Evolutionary conservation across 2,888 invertebrate species (phyloP), one percentile per base, ranked within the genome.

Genomic region (Clostera curtula): DNA sequence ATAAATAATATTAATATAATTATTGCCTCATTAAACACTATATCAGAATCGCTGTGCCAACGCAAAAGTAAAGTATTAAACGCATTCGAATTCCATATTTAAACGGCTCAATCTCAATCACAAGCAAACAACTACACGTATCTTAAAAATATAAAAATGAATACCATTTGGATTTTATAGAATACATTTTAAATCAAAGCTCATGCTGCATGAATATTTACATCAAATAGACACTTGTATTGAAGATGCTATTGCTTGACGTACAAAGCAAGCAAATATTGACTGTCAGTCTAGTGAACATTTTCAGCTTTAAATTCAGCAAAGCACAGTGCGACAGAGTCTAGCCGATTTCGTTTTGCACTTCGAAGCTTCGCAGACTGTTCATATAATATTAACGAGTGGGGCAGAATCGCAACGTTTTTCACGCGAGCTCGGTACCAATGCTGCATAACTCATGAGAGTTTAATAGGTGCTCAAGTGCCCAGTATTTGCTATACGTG

Each of bases 361-460:
- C 49, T 52, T 56, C 14, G 53, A 52, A 40, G 33, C 39, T 61
- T 62, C 53, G 50, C 62, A 67, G 73, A 63, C 67, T 68, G 49
- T 59, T 76, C 77, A 76, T 80, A 48, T 66, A 79, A 73, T 80
- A 83, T 82, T 82, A 69, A 82, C 62, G 16, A 54, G 31, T 36
- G 53, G 45, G 46, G 60, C 60, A 57, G 57, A 53, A 47, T 49
- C 55, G 60, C 59, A 61, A 67, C 70, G 67, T 75, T 77, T 79
- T 77, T 80, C 76, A 68, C 77, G 70, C 74, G 57, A 50, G 61
- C 65, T 57, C 61, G 49, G 56, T 66, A 68, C 66, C 66, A 60
- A 58, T 45, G 48, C 52, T 80, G 72, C 74, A 82, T 83, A 64
- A 73, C 70, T 74, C 60, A 79, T 79, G 75, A 79, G 73, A 43